A percentile compares a stretch with the other conserved stretches of the same genome.
Evolutionary conservation across 92 coral and sea anemone genomes (phyloP).

Genomic region (Phenganax subtilis): DNA sequence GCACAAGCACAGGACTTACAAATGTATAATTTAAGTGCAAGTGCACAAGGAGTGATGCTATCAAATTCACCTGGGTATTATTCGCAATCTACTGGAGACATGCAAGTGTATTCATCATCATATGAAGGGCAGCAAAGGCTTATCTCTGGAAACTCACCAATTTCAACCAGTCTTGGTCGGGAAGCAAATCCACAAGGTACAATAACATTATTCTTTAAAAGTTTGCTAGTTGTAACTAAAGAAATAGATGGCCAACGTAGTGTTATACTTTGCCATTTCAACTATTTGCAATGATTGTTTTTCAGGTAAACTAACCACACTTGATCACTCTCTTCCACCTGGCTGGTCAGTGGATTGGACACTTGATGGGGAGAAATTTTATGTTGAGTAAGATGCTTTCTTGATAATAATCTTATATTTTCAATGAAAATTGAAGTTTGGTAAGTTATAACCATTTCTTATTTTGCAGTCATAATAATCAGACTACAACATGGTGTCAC

Average conservation of each 20-base stretch:
- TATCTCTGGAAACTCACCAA: constrained; percentile 2
- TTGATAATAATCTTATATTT: neutral
- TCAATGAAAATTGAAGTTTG: neutral
- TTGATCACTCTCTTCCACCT: constrained; percentile 88
- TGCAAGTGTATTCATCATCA: constrained; percentile 18
- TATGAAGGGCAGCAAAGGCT: constrained; percentile 10
- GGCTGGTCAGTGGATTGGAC: constrained; percentile 86
- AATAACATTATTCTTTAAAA: neutral
- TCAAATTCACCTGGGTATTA: constrained; percentile 6
- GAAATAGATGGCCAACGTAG: neutral
- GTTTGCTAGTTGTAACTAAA: neutral
- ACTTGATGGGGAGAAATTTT: constrained; percentile 80
- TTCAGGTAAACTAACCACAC: constrained; percentile 45
- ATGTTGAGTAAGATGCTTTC: constrained; percentile 69
- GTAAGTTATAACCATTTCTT: neutral
- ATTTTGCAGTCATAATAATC: constrained; percentile 72
- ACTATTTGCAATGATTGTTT: neutral
- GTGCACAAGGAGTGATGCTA: neutral
- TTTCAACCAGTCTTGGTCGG: constrained; percentile 9
- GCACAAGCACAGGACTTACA: constrained; percentile 16
- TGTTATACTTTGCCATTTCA: neutral
- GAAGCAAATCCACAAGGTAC: constrained; percentile 4
- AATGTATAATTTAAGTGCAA: neutral
- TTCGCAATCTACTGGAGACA: constrained; percentile 23
- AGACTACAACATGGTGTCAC: constrained; percentile 90